phyloP scores from a whole-genome alignment of 2,888 invertebrate genomes.

The Diploptera punctata region DNA sequence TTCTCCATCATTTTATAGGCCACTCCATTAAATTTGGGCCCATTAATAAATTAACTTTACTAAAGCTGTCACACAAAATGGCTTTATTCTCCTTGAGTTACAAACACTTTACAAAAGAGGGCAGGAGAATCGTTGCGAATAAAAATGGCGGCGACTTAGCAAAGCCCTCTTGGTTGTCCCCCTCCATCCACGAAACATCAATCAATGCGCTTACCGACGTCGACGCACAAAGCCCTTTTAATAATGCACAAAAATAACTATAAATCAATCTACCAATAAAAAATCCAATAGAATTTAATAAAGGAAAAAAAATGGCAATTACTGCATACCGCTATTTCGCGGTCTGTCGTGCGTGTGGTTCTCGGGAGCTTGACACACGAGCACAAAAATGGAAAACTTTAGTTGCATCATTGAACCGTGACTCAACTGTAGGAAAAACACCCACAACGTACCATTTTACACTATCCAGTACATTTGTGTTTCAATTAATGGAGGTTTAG shows the following conservation, averaged over 20 bases:
- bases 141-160: constrained; percentile 18
- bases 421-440: too few relatives aligned
- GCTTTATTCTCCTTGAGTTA: constrained; percentile 30
- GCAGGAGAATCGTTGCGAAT: constrained; percentile 23
- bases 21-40: neutral
- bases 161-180: constrained; percentile 8
- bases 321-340: neutral
- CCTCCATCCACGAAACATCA: constrained; percentile 9
- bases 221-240: constrained; percentile 18
- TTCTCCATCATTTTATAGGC: neutral
- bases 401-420: too few relatives aligned
- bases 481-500: too few relatives aligned
- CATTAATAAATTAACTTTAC: constrained; percentile 27
- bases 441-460: too few relatives aligned
- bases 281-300: neutral
- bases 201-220: constrained; percentile 24
- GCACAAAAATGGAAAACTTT: too few relatives aligned
- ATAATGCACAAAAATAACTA: constrained; percentile 19
- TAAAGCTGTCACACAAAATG: constrained; percentile 36
- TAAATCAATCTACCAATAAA: constrained; percentile 17
- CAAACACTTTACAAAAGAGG: constrained; percentile 29
- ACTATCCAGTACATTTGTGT: too few relatives aligned
- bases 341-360: too few relatives aligned
- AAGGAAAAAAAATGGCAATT: neutral
- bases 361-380: too few relatives aligned